Evolutionary conservation across 2,888 invertebrate genomes (phyloP).

Genomic region (Tachina lurida): DNA sequence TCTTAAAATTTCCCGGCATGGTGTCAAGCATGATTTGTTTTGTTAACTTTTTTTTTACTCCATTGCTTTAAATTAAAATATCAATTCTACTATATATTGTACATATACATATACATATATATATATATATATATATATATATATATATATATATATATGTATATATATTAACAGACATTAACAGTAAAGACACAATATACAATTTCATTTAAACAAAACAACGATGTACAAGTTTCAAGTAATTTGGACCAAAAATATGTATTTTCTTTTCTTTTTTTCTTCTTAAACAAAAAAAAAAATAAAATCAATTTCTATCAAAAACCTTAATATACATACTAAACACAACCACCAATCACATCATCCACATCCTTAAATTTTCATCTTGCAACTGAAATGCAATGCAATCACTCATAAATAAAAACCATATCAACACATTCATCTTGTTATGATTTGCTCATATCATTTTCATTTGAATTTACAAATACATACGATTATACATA

Average conservation of each 20-base stretch:
- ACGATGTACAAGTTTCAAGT: conserved; percentile 73
- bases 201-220: conserved; percentile 66
- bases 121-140: background rate
- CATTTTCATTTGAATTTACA: conserved; percentile 21
- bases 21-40: conserved; percentile 59
- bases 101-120: too few species aligned
- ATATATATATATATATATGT: too few species aligned
- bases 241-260: conserved; percentile 76
- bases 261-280: conserved; percentile 76
- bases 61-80: background rate
- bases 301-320: conserved; percentile 53
- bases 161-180: conserved; percentile 11
- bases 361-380: conserved; percentile 26
- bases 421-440: conserved; percentile 23
- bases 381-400: conserved; percentile 35
- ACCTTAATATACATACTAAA: conserved; percentile 24
- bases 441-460: conserved; percentile 31
- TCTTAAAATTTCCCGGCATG: conserved; percentile 30
- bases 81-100: background rate
- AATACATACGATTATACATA: background rate
- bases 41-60: conserved; percentile 24
- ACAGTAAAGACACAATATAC: conserved; percentile 48
- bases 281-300: conserved; percentile 72
- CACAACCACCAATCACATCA: conserved; percentile 25
- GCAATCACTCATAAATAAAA: conserved; percentile 1